Percentiles rank a stretch among this genome's conserved stretches.
These are phyloP conservation scores for Anarrhichthys ocellatus DNA, from an alignment of 2,113 vertebrate species.

Conservation along the genomic window DNA sequence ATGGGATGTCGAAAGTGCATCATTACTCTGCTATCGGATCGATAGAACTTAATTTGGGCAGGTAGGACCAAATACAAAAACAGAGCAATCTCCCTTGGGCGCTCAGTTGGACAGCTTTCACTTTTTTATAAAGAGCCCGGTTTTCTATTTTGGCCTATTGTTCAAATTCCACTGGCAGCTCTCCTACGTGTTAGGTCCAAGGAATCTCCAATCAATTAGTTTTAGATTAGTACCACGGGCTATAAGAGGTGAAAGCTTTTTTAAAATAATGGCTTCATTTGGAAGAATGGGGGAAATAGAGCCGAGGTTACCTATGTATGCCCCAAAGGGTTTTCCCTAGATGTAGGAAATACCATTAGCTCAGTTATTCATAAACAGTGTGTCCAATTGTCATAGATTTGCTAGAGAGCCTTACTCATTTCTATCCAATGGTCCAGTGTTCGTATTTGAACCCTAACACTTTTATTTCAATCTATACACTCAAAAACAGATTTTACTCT, in stretches of 20 bases:
- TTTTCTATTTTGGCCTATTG: conserved; percentile 43
- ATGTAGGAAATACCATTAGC: conserved; percentile 55
- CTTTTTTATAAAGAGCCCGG: conserved; percentile 19
- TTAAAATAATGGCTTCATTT: conserved; percentile 61
- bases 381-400: conserved; percentile 18
- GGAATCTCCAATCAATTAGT: conserved; percentile 65
- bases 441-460: neutral
- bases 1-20: conserved; percentile 29
- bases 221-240: conserved; percentile 64
- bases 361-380: conserved; percentile 46
- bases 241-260: conserved; percentile 32
- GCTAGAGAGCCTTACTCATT: conserved; percentile 19
- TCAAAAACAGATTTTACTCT: neutral
- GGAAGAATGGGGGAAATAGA: conserved; percentile 13
- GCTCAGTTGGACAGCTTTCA: conserved; percentile 17
- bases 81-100: conserved; percentile 30
- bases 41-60: conserved; percentile 59
- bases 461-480: conserved; percentile 4
- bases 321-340: conserved; percentile 32
- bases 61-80: conserved; percentile 41
- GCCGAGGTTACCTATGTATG: conserved; percentile 31
- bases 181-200: neutral
- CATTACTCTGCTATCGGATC: conserved; percentile 60
- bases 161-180: conserved; percentile 43
- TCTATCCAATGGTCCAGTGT: neutral